Evolutionary conservation across 2,113 vertebrate species (phyloP).

Genomic region (Seriola quinqueradiata): DNA sequence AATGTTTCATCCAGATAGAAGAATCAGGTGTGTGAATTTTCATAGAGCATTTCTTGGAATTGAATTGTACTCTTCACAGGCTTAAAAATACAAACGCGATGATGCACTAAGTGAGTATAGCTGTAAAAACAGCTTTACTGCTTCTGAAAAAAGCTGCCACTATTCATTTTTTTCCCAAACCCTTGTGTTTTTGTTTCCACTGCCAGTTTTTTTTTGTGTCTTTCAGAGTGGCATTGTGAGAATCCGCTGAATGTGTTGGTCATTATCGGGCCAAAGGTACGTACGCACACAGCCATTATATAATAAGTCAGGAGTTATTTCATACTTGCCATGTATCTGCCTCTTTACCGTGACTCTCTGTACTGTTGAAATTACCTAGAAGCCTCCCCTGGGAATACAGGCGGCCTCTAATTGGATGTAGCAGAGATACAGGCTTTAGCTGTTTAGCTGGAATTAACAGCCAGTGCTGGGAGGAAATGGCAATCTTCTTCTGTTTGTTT

Average conservation of each 20-base stretch:
- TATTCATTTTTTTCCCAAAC: background rate
- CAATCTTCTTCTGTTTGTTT: background rate
- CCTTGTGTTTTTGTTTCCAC: background rate
- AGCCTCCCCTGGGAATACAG: conserved; percentile 46
- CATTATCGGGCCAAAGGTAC: conserved; percentile 91
- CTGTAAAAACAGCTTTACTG: conserved; percentile 3
- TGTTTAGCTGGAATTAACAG: conserved; percentile 71
- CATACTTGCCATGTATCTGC: background rate
- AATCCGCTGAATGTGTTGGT: conserved; percentile 86
- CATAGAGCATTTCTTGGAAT: background rate
- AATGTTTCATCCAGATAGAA: conserved; percentile 15
- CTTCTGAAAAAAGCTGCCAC: background rate
- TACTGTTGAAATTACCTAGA: conserved; percentile 35
- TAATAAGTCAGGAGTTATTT: background rate
- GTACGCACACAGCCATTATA: conserved; percentile 8
- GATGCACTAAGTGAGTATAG: background rate
- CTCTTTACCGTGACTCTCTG: conserved; percentile 1
- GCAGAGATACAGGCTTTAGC: conserved; percentile 72
- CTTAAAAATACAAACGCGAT: background rate
- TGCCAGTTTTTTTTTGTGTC: conserved; percentile 31
- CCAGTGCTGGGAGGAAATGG: conserved; percentile 34
- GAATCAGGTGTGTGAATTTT: conserved; percentile 1
- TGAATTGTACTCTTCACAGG: background rate
- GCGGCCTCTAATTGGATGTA: conserved; percentile 75
- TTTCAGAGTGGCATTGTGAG: conserved; percentile 89